phyloP scores from a whole-genome alignment of 2,797 vertebrate genomes.

The Brachymystax lenok region DNA sequence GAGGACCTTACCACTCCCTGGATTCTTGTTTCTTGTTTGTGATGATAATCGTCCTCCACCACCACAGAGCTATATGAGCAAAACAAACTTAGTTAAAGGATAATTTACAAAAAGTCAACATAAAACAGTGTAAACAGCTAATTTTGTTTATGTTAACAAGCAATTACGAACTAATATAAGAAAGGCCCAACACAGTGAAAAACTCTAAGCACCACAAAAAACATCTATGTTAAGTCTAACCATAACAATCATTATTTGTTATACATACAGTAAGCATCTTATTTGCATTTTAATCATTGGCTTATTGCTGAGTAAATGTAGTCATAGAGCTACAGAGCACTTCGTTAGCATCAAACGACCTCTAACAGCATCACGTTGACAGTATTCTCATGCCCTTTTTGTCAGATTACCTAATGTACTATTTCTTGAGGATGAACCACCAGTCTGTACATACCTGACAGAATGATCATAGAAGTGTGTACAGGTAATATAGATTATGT shows the following conservation, averaged over 20 bases:
- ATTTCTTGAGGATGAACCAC: background rate
- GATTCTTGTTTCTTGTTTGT: slow-evolving; percentile 67
- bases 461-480: background rate
- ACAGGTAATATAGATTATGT: background rate
- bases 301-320: background rate
- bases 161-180: background rate
- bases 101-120: background rate
- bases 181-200: background rate
- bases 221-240: background rate
- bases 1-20: slow-evolving; percentile 72
- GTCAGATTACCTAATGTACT: background rate
- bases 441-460: background rate
- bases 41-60: slow-evolving; percentile 72
- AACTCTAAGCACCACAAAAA: background rate
- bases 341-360: background rate
- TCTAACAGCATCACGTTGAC: background rate
- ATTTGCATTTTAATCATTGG: background rate
- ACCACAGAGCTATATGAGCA: slow-evolving; percentile 57
- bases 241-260: background rate
- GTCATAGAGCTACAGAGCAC: background rate
- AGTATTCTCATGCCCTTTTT: background rate
- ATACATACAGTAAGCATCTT: background rate
- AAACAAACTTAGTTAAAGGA: background rate
- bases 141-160: background rate
- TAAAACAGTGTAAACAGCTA: background rate